Percentiles rank a stretch among this genome's conserved stretches.
Conservation (phyloP, 2,888 invertebrate species). For the Morpho helenor region DNA sequence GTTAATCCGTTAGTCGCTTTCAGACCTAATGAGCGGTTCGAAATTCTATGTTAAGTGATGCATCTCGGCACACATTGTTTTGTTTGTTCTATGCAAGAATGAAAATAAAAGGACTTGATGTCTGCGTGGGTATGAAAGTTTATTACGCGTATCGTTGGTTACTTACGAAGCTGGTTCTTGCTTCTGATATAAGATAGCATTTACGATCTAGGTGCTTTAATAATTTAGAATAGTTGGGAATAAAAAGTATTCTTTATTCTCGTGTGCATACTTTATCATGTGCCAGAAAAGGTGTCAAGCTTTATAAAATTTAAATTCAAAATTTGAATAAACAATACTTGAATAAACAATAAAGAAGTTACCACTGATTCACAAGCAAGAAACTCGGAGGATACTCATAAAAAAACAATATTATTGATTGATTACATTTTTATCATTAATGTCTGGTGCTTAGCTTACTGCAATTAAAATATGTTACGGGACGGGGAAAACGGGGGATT, state of each 20-base stretch:
- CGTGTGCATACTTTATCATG: neutral
- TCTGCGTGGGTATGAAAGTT: slow-evolving; percentile 23
- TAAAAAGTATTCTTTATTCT: slow-evolving; percentile 3
- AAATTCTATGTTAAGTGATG: slow-evolving; percentile 39
- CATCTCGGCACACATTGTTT: slow-evolving; percentile 31
- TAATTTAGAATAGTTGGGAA: slow-evolving; percentile 16
- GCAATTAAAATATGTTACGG: too few species aligned
- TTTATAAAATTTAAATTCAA: too few species aligned
- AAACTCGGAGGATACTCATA: too few species aligned
- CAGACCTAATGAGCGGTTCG: slow-evolving; percentile 48
- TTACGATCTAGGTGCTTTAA: slow-evolving; percentile 13
- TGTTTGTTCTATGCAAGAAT: slow-evolving; percentile 26
- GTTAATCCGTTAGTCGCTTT: slow-evolving; percentile 42
- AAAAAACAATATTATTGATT: too few species aligned
- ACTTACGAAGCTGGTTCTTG: slow-evolving; percentile 26
- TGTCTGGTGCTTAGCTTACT: too few species aligned
- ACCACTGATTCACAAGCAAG: too few species aligned
- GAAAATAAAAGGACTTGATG: slow-evolving; percentile 26
- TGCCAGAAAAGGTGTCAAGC: too few species aligned
- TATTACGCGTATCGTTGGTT: slow-evolving; percentile 25
- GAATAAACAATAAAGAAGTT: too few species aligned
- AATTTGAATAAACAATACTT: too few species aligned
- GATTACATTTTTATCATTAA: too few species aligned
- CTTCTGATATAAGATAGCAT: slow-evolving; percentile 26
- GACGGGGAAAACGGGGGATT: too few species aligned